phyloP scores from a whole-genome alignment of 2,888 invertebrate genomes.

The Petrophora chlorosata region DNA sequence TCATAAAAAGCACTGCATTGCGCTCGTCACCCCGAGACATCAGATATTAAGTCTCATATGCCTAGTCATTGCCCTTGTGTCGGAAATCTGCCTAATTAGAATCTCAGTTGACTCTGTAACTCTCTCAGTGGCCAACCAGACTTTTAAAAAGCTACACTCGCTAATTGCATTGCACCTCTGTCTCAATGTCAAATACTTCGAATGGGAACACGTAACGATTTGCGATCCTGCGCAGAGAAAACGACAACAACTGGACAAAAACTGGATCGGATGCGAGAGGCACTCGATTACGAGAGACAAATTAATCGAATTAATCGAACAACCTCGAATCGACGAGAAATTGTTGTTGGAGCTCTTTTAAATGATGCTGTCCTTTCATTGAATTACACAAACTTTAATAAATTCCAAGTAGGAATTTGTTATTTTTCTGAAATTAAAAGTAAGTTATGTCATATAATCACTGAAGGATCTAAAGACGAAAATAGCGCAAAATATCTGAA shows the following conservation, averaged over 20 bases:
- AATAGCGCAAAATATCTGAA: background rate
- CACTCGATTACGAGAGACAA: conserved; percentile 51
- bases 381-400: no score
- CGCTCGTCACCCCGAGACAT: no score
- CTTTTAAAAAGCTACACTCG: conserved; percentile 27
- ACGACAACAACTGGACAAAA: conserved; percentile 46
- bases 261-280: conserved; percentile 34
- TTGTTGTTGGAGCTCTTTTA: conserved; percentile 21
- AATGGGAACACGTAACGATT: conserved; percentile 47
- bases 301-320: conserved; percentile 58
- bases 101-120: no score
- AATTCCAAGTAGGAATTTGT: no score
- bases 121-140: conserved; percentile 10
- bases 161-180: conserved; percentile 56
- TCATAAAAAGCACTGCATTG: no score
- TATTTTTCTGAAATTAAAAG: no score
- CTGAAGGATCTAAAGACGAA: background rate
- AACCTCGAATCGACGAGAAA: conserved; percentile 32
- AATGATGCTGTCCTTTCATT: conserved; percentile 24
- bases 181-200: conserved; percentile 39
- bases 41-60: no score
- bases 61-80: no score
- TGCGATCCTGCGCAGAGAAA: conserved; percentile 46
- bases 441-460: no score
- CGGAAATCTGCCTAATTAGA: no score